Percentiles rank a stretch among this genome's conserved stretches.
Evolutionary conservation across 2,797 vertebrate species (phyloP).

Genomic region (Typhlichthys subterraneus): DNA sequence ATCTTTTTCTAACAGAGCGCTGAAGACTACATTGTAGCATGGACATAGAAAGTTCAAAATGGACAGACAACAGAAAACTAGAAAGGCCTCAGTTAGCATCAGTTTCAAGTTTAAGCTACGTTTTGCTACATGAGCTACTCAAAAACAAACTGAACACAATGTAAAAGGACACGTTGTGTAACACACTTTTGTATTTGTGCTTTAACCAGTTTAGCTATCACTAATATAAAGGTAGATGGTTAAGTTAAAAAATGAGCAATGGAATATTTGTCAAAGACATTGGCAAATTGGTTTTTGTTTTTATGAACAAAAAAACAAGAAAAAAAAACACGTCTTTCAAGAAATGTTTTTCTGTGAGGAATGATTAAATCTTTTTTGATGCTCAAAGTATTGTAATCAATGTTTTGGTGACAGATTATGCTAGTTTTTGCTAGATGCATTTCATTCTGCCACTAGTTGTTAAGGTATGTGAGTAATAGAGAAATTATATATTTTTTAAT

Average conservation of each 20-base stretch:
- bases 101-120: too few species aligned
- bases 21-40: too few species aligned
- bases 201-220: too few species aligned
- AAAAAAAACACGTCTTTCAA: background rate
- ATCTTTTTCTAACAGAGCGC: slow-evolving; percentile 3
- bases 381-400: slow-evolving; percentile 13
- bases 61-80: background rate
- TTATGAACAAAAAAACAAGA: too few species aligned
- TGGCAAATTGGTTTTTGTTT: too few species aligned
- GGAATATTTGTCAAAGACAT: too few species aligned
- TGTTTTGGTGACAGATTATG: background rate
- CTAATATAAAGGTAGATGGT: too few species aligned
- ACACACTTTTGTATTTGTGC: background rate
- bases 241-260: too few species aligned
- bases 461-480: slow-evolving; percentile 6
- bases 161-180: slow-evolving; percentile 7
- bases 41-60: too few species aligned
- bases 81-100: background rate
- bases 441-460: slow-evolving; percentile 35
- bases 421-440: slow-evolving; percentile 38
- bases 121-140: background rate
- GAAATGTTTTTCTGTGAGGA: background rate
- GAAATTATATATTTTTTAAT: background rate
- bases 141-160: background rate
- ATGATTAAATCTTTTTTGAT: slow-evolving; percentile 23